Evolutionary conservation across 92 coral and sea anemone species (phyloP), one percentile per base, ranked within the genome.

Genomic region (Heliopora coerulea): DNA sequence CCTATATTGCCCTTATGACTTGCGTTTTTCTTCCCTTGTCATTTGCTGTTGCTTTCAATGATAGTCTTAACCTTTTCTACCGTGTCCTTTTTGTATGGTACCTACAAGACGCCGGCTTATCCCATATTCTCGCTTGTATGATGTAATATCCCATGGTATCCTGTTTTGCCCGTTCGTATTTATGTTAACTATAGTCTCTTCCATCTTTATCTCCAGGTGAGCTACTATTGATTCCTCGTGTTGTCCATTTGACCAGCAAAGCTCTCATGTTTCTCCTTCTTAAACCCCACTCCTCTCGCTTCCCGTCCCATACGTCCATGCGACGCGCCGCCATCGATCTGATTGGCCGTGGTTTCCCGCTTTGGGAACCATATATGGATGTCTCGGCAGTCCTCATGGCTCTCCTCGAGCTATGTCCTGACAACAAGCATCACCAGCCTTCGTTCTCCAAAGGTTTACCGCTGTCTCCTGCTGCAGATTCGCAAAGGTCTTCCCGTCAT

Each of bases 301-400:
- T 83, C 21, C 84, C 86, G 8, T 89, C 97, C 1, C 91, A 89
- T 79, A 92, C 97, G 73, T 92, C 97, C 12, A 96, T 92, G 60
- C 86, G 91, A 46, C 80, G 97, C 44, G 97, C 97, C 34, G 96
- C 97, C 69, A 92, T 92, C 20, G 97, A 92, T 78, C 83, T 92
- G 81, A 92, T 92, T 85, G 97, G 97, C 65, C 96, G 97, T 37
- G 98, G 98, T 0, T 93, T 93, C 66, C 88, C 98, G 28, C 76
- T 93, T 27, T 93, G 98, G 98, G 98, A 93, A 66, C 96, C 98
- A 1, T 93, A 93, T 59, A 93, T 93, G 98, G 98, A 93, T 72
- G 98, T 93, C 75, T 93, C 98, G 40, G 89, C 98, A 54, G 98
- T 93, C n/a, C 77, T 93, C 27, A 74, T 93, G 42, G 89, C 98